Conservation (phyloP, 1,140 invertebrate genomes). For the Pseudomyrmex dendroicus region DNA sequence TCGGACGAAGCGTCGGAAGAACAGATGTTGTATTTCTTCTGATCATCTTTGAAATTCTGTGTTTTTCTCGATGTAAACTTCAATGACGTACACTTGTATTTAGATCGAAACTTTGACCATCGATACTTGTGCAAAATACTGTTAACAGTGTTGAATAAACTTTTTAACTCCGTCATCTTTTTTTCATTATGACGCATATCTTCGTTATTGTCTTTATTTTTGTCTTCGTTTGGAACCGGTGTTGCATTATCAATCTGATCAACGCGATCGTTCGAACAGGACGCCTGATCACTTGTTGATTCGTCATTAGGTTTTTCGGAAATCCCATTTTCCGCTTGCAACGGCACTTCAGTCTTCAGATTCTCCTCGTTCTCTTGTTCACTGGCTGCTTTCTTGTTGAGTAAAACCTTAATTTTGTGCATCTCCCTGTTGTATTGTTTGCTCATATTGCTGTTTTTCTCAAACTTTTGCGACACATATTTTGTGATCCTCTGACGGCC, state of each 20-base stretch:
- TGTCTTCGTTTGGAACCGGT: neutral
- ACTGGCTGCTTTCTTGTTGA: conserved; percentile 54
- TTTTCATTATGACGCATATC: neutral
- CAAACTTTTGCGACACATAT: conserved; percentile 82
- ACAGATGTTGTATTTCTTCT: neutral
- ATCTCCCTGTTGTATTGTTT: conserved; percentile 82
- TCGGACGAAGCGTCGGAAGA: neutral
- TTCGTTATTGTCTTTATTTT: conserved; percentile 11
- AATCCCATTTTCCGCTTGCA: neutral
- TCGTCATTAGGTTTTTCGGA: neutral
- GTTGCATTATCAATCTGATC: neutral
- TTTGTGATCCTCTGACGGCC: conserved; percentile 86
- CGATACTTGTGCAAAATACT: conserved; percentile 76
- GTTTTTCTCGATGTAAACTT: conserved; percentile 14
- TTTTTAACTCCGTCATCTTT: conserved; percentile 42
- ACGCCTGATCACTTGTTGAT: neutral
- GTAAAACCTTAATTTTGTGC: conserved; percentile 80
- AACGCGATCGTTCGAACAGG: neutral
- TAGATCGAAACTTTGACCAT: conserved; percentile 59
- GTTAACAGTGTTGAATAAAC: conserved; percentile 65
- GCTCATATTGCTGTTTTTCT: conserved; percentile 77
- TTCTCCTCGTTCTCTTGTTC: conserved; percentile 9
- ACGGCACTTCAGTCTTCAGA: neutral
- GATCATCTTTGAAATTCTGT: neutral
- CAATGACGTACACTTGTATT: conserved; percentile 66